A percentile compares a stretch with the other conserved stretches of the same genome.
phyloP scores from a whole-genome alignment of 1,140 invertebrate species.

The Caenorhabditis inopinata region DNA sequence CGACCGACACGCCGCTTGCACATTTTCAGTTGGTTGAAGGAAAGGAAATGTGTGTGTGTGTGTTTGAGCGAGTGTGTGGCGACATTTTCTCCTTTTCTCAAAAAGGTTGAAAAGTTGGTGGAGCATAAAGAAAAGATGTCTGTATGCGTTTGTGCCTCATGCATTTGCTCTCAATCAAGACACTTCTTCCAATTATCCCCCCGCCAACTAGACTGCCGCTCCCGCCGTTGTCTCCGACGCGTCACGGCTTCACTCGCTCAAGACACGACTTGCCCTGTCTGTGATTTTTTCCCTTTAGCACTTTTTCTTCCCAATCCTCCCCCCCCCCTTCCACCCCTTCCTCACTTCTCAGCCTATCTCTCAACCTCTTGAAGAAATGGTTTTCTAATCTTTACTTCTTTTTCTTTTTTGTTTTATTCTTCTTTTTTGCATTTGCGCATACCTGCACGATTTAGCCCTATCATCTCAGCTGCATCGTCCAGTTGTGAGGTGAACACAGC shows the following conservation, averaged over 20 bases:
- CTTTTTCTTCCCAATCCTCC: background rate
- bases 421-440: background rate
- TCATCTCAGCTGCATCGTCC: no score
- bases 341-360: background rate
- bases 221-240: no score
- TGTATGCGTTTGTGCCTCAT: background rate
- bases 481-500: no score
- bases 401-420: background rate
- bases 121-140: conserved; percentile 3
- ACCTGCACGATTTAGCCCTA: no score
- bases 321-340: no score
- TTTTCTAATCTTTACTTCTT: conserved; percentile 1
- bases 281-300: conserved; percentile 2
- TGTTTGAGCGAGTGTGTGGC: background rate
- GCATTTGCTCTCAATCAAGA: conserved; percentile 28
- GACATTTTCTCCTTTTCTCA: background rate
- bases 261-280: conserved; percentile 14
- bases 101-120: conserved; percentile 34
- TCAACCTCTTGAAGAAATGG: conserved; percentile 22
- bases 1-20: background rate
- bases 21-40: conserved; percentile 9
- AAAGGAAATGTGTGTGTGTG: conserved; percentile 8
- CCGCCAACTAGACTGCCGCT: background rate
- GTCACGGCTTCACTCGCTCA: background rate
- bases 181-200: conserved; percentile 33